Percentiles rank a stretch among this genome's conserved stretches.
These are phyloP conservation scores for Silurus lanzhouensis DNA, from an alignment of 2,797 vertebrate species.

Conservation along the genomic window DNA sequence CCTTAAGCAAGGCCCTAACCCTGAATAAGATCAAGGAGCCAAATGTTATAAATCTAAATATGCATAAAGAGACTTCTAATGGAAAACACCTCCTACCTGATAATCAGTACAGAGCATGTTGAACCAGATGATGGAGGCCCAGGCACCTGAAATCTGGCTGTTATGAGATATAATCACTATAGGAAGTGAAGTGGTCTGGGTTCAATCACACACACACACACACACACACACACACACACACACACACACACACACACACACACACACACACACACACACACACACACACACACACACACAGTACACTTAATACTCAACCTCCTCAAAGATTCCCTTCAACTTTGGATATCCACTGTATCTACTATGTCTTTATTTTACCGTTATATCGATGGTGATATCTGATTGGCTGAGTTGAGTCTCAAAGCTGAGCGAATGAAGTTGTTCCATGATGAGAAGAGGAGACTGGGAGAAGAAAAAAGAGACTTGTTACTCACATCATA, in stretches of 20 bases:
- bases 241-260: not conserved
- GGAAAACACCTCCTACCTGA: conserved; percentile 72
- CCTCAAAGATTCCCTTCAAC: not conserved
- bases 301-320: not conserved
- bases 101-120: conserved; percentile 90
- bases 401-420: conserved; percentile 79
- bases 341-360: conserved; percentile 48
- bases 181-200: conserved; percentile 87
- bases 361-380: conserved; percentile 77
- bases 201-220: not conserved
- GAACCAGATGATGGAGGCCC: conserved; percentile 96
- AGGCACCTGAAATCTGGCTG: conserved; percentile 90
- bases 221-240: conserved; percentile 6
- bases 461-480: conserved; percentile 64
- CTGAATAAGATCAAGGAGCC: too few relatives aligned
- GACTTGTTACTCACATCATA: conserved; percentile 52
- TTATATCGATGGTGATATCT: conserved; percentile 75
- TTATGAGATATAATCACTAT: conserved; percentile 95
- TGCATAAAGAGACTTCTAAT: too few relatives aligned
- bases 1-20: conserved; percentile 6
- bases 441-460: conserved; percentile 85
- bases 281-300: not conserved
- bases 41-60: too few relatives aligned
- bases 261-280: conserved; percentile 7
- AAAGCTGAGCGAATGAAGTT: conserved; percentile 89